Base-by-base conservation (phyloP, 2,888 invertebrate species). In the Polyommatus iphigenia region DNA sequence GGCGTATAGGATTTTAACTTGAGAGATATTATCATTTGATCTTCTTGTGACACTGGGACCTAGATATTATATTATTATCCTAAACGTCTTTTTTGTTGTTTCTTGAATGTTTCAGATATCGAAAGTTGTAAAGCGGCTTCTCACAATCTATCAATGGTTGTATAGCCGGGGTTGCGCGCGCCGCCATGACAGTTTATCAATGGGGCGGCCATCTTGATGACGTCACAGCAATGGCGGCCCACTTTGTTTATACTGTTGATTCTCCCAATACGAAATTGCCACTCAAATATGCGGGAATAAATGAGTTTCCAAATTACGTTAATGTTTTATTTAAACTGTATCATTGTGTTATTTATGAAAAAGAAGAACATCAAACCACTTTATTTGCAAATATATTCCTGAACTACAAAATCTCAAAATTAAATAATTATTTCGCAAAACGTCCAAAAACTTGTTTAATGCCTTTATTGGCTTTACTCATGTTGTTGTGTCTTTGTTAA, bases 191-290 rank as follows among this genome's bases (percentile, higher is more conserved):
- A 83, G 82, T 87, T 90, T 89, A 91, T 93, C 93, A 93, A 93
- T 93, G 93, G 88, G 84, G 78, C 82, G 79, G 89, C 92, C 91
- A 91, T 91, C 85, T 90, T 90, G 87, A 83, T 93, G 92, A 93
- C 93, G 93, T 93, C 93, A 93, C 82, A 81, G 85, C 78, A 83
- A 89, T 89, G 88, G 87, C 88, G 81, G 85, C 29, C 67, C 67
- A 15, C 29, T 29, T 62, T 67, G 67, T 67, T 67, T 67, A 67
- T 67, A 67, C 67, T 67, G 67, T 67, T 67, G 67, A 29, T 67
- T 67, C 67, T 67, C 67, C 67, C 24, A 20, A 59, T 62, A 24
- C 62, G 29, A 32, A 67, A 67, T 67, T 32, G 15, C 67, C 67
- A 67, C 67, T 67, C 29, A 32, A 18, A 67, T 67, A 67, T 67